phyloP scores from a whole-genome alignment of 92 coral and sea anemone genomes.

The Umimayanthus chanpuru region DNA sequence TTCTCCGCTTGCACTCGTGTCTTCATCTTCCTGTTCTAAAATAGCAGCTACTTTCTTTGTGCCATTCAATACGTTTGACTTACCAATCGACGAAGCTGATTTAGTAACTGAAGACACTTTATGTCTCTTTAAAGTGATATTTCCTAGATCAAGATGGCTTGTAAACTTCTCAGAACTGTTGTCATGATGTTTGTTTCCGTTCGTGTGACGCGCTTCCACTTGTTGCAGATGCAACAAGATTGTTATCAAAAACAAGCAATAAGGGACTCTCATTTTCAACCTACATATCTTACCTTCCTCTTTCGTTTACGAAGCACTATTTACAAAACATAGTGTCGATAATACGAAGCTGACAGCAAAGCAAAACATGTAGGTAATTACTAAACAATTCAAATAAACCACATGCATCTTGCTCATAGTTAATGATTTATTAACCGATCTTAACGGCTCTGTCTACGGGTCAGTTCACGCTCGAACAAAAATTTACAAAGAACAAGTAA shows the following conservation, averaged over 20 bases:
- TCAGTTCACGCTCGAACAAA: constrained; percentile 1
- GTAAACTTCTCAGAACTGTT: background rate
- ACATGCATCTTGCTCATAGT: constrained; percentile 22
- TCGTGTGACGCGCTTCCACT: background rate
- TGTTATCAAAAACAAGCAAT: constrained; percentile 18
- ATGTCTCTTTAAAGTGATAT: background rate
- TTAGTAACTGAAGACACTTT: background rate
- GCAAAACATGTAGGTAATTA: constrained; percentile 27
- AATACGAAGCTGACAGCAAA: constrained; percentile 21
- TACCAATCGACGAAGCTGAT: background rate
- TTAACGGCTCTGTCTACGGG: background rate
- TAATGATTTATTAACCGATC: constrained; percentile 12
- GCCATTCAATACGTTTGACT: background rate
- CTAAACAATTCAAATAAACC: constrained; percentile 31
- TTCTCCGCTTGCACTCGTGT: constrained; percentile 15
- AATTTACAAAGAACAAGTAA: constrained; percentile 27
- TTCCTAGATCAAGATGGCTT: background rate
- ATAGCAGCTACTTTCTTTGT: background rate
- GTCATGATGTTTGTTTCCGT: background rate
- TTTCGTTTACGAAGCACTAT: constrained; percentile 29
- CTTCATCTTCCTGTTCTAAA: background rate
- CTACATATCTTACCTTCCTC: constrained; percentile 31
- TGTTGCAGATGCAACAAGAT: background rate
- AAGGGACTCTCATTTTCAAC: constrained; percentile 28
- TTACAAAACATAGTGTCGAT: background rate